phyloP scores from a whole-genome alignment of 2,113 vertebrate species.

The Heptranchias perlo region DNA sequence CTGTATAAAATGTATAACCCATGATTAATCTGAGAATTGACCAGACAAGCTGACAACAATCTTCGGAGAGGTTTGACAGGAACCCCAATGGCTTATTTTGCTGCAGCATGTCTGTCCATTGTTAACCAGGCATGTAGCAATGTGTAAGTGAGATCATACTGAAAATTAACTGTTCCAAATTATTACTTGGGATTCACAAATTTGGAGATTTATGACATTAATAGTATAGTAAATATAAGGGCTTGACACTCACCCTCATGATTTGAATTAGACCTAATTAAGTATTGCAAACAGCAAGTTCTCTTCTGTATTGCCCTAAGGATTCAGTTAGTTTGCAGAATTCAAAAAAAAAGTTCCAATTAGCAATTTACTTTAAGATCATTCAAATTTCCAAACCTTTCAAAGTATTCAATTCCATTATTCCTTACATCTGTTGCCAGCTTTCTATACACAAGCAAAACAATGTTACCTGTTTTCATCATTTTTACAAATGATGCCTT shows the following conservation, averaged over 20 bases:
- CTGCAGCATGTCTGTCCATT: neutral
- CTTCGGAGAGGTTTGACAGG: neutral
- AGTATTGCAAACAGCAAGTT: neutral
- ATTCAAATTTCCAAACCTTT: neutral
- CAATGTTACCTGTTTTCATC: neutral
- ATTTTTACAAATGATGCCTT: neutral
- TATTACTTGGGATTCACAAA: neutral
- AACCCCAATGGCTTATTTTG: neutral
- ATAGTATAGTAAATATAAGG: neutral
- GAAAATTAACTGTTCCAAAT: neutral
- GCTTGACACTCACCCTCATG: neutral
- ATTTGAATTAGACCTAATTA: neutral
- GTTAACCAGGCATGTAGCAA: neutral
- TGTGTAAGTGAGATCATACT: neutral
- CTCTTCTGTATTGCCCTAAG: neutral
- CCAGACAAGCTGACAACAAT: neutral
- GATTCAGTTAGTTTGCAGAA: neutral
- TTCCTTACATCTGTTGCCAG: neutral
- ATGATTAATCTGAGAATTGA: neutral
- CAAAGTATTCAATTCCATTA: neutral
- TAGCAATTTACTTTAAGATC: neutral
- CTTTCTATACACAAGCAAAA: neutral
- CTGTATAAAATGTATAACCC: neutral
- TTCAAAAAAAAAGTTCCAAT: neutral
- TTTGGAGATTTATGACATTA: neutral